Conservation (phyloP, 2,888 invertebrate genomes). For the Marasmarcha lunaedactyla region DNA sequence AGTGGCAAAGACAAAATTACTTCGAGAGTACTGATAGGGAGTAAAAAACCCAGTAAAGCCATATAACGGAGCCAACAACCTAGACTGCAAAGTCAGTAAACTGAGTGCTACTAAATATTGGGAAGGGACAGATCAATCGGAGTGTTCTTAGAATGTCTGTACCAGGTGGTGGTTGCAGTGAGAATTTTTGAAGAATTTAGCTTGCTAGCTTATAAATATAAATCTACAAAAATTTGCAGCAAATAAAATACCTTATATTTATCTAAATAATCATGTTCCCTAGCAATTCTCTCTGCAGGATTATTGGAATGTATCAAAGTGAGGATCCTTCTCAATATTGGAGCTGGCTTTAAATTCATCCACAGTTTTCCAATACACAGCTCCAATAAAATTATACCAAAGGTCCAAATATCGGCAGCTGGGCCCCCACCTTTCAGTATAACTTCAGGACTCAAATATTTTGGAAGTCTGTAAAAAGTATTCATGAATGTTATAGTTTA, state of each 20-base stretch:
- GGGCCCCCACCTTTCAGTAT: conserved; percentile 78
- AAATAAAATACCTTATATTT: conserved; percentile 77
- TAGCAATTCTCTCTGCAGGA: conserved; percentile 76
- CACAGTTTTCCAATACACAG: conserved; percentile 79
- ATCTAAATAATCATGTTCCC: conserved; percentile 81
- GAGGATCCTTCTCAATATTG: conserved; percentile 79
- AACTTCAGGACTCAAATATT: conserved; percentile 86
- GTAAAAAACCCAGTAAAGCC: too few relatives aligned
- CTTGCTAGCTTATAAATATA: too few relatives aligned
- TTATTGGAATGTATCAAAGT: conserved; percentile 73
- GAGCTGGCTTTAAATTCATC: conserved; percentile 80
- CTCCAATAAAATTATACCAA: conserved; percentile 92
- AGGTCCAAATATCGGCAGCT: conserved; percentile 92
- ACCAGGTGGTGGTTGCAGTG: too few relatives aligned
- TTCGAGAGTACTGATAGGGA: too few relatives aligned
- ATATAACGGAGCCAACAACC: too few relatives aligned
- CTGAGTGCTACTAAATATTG: too few relatives aligned
- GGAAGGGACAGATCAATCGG: too few relatives aligned
- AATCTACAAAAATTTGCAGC: too few relatives aligned
- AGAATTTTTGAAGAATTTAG: too few relatives aligned
- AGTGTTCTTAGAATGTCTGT: too few relatives aligned
- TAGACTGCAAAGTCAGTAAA: too few relatives aligned
- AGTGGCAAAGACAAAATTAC: too few relatives aligned
- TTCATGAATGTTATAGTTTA: conserved; percentile 4
- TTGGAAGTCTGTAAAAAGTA: conserved; percentile 72